phyloP scores from a whole-genome alignment of 2,113 vertebrate genomes.

The Orientallactaga bullata region DNA sequence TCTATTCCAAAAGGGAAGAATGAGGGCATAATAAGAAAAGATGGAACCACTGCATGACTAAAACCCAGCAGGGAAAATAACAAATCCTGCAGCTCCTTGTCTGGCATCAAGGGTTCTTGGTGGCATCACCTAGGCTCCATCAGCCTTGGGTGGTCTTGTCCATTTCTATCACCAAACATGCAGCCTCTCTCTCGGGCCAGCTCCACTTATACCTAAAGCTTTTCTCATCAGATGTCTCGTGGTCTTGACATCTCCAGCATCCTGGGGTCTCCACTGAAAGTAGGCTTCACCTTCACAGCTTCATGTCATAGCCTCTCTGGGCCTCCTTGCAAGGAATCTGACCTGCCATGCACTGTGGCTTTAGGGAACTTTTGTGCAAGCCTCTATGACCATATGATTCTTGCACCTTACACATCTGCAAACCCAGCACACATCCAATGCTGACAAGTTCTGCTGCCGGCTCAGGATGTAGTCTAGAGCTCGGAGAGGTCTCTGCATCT shows the following conservation, averaged over 20 bases:
- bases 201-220: background rate
- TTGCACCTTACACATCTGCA: background rate
- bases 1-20: background rate
- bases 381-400: background rate
- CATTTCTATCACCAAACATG: no score
- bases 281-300: background rate
- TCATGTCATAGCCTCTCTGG: background rate
- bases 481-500: background rate
- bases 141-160: no score
- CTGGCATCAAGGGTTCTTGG: background rate
- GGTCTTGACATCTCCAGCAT: background rate
- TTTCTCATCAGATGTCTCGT: background rate
- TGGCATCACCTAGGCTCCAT: background rate
- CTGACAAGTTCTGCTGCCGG: background rate
- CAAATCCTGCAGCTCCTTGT: background rate
- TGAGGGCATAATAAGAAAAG: no score
- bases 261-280: no score
- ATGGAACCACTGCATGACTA: no score
- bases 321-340: background rate
- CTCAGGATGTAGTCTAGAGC: background rate
- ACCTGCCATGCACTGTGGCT: background rate
- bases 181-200: background rate
- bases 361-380: background rate
- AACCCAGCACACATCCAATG: background rate
- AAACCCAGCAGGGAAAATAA: background rate